Evolutionary conservation across 2,113 vertebrate species (phyloP).

Genomic region (Channa argus): DNA sequence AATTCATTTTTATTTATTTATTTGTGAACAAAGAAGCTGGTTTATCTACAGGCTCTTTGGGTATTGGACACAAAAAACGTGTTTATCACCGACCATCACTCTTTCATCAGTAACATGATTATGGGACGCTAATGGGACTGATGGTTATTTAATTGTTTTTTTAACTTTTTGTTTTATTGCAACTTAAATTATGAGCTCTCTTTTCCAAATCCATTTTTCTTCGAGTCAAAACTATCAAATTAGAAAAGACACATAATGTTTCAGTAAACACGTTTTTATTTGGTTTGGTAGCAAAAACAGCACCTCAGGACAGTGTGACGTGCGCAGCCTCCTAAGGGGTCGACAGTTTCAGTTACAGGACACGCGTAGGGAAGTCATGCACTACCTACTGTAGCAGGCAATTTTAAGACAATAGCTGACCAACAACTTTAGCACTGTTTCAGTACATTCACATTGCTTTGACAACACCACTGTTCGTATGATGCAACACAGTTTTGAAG

Average conservation of each 20-base stretch:
- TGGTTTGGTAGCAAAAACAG: conserved; percentile 84
- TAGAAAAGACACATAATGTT: conserved; percentile 16
- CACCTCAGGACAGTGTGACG: conserved; percentile 75
- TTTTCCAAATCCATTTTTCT: too few relatives aligned
- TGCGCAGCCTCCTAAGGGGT: conserved; percentile 72
- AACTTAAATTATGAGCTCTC: too few relatives aligned
- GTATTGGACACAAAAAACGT: too few relatives aligned
- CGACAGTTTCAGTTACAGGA: conserved; percentile 69
- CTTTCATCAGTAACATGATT: too few relatives aligned
- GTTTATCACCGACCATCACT: too few relatives aligned
- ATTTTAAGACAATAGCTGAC: conserved; percentile 68
- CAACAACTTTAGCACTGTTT: conserved; percentile 59
- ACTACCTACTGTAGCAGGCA: conserved; percentile 73
- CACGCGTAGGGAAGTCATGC: conserved; percentile 71
- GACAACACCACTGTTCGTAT: conserved; percentile 52
- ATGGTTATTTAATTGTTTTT: too few relatives aligned
- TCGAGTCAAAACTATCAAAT: conserved; percentile 1
- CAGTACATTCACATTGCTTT: conserved; percentile 74
- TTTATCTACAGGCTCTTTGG: too few relatives aligned
- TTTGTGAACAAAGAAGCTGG: too few relatives aligned
- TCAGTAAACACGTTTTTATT: conserved; percentile 84
- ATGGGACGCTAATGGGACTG: too few relatives aligned
- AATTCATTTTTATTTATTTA: too few relatives aligned
- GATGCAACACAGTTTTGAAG: conserved; percentile 33
- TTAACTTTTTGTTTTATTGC: too few relatives aligned